Percentiles rank a stretch among this genome's conserved stretches.
These are phyloP conservation scores for Callipepla squamata DNA, from an alignment of 2,113 vertebrate species.

Conservation along the genomic window DNA sequence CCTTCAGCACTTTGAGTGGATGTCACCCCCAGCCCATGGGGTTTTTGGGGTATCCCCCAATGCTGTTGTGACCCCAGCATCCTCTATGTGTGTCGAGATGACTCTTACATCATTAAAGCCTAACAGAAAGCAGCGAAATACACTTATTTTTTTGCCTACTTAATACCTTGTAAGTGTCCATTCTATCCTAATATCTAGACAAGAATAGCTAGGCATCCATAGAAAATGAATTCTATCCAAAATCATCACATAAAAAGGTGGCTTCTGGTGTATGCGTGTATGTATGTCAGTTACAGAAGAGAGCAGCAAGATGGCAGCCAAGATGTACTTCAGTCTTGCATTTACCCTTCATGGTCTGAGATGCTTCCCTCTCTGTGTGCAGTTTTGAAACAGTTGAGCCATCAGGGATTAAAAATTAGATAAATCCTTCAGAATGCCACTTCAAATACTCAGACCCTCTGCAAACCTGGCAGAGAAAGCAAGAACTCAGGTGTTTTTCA, in stretches of 20 bases:
- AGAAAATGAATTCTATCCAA: not conserved
- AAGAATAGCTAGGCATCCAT: not conserved
- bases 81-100: rapidly evolving
- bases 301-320: slow-evolving; percentile 66
- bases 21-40: rapidly evolving
- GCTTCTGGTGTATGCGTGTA: not conserved
- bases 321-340: slow-evolving; percentile 5
- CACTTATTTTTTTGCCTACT: rapidly evolving
- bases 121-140: not conserved
- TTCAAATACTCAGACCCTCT: not conserved
- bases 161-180: not conserved
- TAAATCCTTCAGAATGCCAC: not conserved
- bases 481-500: not conserved
- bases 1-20: not conserved
- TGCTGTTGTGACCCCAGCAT: rapidly evolving
- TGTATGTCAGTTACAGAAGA: not conserved
- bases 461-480: not conserved
- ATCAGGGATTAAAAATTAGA: not conserved
- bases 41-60: rapidly evolving
- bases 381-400: not conserved
- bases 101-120: not conserved
- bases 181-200: too few species aligned
- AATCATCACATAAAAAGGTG: not conserved
- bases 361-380: not conserved
- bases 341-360: not conserved